Evolutionary conservation across 2,888 invertebrate genomes (phyloP), one percentile per base, ranked within the genome.

Genomic region (Cristatella mucedo): DNA sequence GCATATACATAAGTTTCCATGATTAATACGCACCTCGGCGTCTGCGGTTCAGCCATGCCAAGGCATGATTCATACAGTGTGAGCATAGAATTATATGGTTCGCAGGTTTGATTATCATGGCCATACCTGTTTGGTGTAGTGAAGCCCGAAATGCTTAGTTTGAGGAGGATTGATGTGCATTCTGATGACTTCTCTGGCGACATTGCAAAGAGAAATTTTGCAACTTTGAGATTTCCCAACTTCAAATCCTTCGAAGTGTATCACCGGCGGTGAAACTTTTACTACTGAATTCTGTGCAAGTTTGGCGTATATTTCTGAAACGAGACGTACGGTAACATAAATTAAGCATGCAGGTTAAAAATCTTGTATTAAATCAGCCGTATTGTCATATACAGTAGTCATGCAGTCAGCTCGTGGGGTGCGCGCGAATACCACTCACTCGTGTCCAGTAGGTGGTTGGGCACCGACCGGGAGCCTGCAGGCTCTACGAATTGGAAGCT

Each of bases 161-260:
- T 63, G 63, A 37, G 65, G 65, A 19, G 63, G 62, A 33, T 64
- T 57, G 31, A 65, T 56, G 43, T 65, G 61, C 53, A 63, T 54
- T 34, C 60, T 48, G 21, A 61, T 51, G 2, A 64, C 57, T 40
- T 63, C 60, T 33, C 57, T 52, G 9, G 61, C 59, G 13, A 61
- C 58, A 49, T 65, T 65, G 5, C 55, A 54, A 31, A 65, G 52
- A 16, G 49, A 48, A 4, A 65, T 47, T 9, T 46, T 39, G 42
- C 52, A 47, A 6, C 46, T 49, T 21, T 54, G 52, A 34, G 51
- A 56, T 44, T 55, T 49, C 26, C 55, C 54, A 21, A 59, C 48
- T 44, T 58, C 55, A 54, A 62, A 63, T 2, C 63, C 63, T 30
- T 52, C 56, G 53, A 63, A 65, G 43, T 63, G 61, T 4, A 65